phyloP scores from a whole-genome alignment of 1,140 invertebrate species.

The Pararge aegeria region DNA sequence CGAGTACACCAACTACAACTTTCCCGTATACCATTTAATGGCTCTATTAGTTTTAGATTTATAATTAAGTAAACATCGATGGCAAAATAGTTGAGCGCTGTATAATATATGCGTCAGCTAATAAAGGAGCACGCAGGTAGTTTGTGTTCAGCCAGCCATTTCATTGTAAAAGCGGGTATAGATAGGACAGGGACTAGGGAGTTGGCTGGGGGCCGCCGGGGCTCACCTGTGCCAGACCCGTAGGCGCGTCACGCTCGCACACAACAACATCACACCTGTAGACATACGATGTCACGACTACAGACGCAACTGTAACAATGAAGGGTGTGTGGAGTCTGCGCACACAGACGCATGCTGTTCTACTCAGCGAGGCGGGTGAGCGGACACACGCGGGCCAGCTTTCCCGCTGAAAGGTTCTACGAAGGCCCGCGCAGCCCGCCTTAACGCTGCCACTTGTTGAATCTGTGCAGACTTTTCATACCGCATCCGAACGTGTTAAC shows the following conservation, averaged over 20 bases:
- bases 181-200: conserved; percentile 59
- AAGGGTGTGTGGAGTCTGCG: conserved; percentile 43
- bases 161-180: conserved; percentile 67
- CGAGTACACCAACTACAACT: no score
- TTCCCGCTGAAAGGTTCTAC: conserved; percentile 62
- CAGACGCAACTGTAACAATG: conserved; percentile 36
- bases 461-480: conserved; percentile 58
- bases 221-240: conserved; percentile 68
- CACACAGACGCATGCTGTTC: conserved; percentile 42
- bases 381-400: conserved; percentile 65
- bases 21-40: no score
- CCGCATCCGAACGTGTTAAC: conserved; percentile 44
- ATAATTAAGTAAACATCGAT: background rate
- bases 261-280: conserved; percentile 30
- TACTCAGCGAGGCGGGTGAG: conserved; percentile 36
- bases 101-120: conserved; percentile 46
- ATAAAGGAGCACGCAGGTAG: conserved; percentile 58
- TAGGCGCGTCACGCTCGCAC: conserved; percentile 56
- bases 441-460: conserved; percentile 69
- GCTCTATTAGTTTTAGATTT: no score
- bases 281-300: conserved; percentile 35
- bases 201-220: conserved; percentile 66
- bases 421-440: conserved; percentile 55
- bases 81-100: conserved; percentile 3
- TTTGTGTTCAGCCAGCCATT: conserved; percentile 63